These are phyloP conservation scores for Sphaerophoria taeniata DNA, from an alignment of 2,888 invertebrate species.

Conservation along the genomic window DNA sequence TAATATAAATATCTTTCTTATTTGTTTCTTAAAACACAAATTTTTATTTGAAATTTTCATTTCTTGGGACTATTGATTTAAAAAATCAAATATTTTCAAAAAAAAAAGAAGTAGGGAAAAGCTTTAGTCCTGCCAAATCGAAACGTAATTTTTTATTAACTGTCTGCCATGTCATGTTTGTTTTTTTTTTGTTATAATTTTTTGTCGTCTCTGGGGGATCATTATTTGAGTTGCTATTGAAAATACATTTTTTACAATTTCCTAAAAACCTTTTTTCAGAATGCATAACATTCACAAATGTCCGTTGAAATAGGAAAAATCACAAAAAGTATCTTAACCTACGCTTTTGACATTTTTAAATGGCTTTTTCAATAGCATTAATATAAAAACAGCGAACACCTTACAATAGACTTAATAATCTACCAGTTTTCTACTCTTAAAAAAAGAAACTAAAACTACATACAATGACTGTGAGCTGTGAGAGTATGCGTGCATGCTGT, in stretches of 20 bases:
- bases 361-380: slow-evolving; percentile 51
- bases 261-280: slow-evolving; percentile 61
- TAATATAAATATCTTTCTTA: slow-evolving; percentile 66
- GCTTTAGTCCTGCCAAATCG: slow-evolving; percentile 70
- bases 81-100: slow-evolving; percentile 59
- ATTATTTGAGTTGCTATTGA: neutral
- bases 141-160: slow-evolving; percentile 30
- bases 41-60: slow-evolving; percentile 47
- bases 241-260: slow-evolving; percentile 10
- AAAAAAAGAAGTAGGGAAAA: slow-evolving; percentile 44
- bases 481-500: slow-evolving; percentile 64
- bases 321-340: slow-evolving; percentile 68
- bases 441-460: slow-evolving; percentile 51
- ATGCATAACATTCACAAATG: slow-evolving; percentile 71
- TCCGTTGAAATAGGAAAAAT: slow-evolving; percentile 66
- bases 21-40: slow-evolving; percentile 42
- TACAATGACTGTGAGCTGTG: slow-evolving; percentile 69
- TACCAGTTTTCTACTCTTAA: slow-evolving; percentile 38
- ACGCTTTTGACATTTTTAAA: slow-evolving; percentile 44
- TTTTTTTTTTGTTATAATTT: slow-evolving; percentile 17
- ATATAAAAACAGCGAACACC: slow-evolving; percentile 27
- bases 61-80: slow-evolving; percentile 64
- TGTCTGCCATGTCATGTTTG: slow-evolving; percentile 54
- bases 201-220: slow-evolving; percentile 49
- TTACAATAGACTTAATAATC: slow-evolving; percentile 33